Percentiles rank a stretch among this genome's conserved stretches.
These are phyloP conservation scores for Coregonus suidteri DNA, from an alignment of 2,797 vertebrate species.

Conservation along the genomic window DNA sequence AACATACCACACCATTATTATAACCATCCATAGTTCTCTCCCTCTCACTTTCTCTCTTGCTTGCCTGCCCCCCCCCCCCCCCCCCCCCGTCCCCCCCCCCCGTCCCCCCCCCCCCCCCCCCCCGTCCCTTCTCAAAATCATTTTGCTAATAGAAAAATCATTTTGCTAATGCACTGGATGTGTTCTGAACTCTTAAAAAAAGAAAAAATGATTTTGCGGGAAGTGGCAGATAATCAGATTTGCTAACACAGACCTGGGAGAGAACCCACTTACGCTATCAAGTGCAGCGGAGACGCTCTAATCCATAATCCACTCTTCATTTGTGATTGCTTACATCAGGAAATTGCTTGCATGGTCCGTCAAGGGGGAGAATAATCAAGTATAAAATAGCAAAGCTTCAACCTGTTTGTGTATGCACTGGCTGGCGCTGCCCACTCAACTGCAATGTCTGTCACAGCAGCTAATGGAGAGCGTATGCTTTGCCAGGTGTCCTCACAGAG, in stretches of 20 bases:
- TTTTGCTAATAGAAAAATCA: no score
- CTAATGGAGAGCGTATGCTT: conserved; percentile 58
- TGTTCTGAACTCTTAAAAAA: conserved; percentile 18
- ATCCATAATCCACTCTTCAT: conserved; percentile 67
- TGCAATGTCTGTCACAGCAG: conserved; percentile 40
- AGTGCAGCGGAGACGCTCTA: conserved; percentile 69
- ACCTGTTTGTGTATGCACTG: conserved; percentile 57
- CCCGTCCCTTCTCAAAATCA: no score
- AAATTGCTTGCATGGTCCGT: conserved; percentile 72
- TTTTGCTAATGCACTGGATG: no score
- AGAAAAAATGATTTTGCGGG: conserved; percentile 61
- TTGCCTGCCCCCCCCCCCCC: no score
- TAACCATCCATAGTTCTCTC: no score
- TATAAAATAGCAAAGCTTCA: conserved; percentile 30
- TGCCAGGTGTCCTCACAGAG: conserved; percentile 35
- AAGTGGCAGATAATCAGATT: conserved; percentile 65
- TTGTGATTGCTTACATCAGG: conserved; percentile 74
- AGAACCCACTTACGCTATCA: conserved; percentile 52
- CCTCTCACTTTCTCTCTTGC: no score
- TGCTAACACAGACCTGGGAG: conserved; percentile 63
- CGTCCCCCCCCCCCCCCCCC: no score
- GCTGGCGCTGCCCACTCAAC: conserved; percentile 37
- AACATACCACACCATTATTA: no score
- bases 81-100: no score
- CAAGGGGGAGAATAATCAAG: conserved; percentile 64